Base-by-base conservation (phyloP, 2,797 vertebrate genomes). In the Trichosurus vulpecula region DNA sequence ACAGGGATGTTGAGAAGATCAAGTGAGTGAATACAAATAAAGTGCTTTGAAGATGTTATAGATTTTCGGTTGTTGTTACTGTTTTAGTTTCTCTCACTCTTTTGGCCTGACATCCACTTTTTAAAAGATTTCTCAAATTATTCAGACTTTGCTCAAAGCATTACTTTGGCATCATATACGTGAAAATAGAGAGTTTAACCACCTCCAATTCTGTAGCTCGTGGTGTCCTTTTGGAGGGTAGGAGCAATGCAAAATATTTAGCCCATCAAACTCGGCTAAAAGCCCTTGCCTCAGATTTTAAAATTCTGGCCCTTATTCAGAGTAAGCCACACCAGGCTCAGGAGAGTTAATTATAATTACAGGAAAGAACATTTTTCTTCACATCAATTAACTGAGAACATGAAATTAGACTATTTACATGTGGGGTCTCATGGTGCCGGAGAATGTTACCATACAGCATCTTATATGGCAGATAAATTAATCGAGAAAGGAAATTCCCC, bases 301-400 rank as follows among this genome's bases (percentile, higher is more conserved):
- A 93, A 92, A 92, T 51, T 61, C 41, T 74, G 81, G 81, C 61
- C 81, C 5, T 95, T 27, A 19, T 61, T 92, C 94, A 90, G 54
- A 90, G 54, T 89, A 95, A 94, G 29, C 87, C 74, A 58, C 47
- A 9, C 53, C 93, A 55, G 91, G 93, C 41, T 57, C 92, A 57
- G 51, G 58, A 94, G 41, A 96, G 66, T 30, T 58, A 54, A 57
- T 92, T 91, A 31, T 35, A 95, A 94, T 90, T 95, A 91, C 55
- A 25, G 96, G 91, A 95, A 93, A 95, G 31, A 54, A 89, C 47
- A 25, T 53, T 92, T 95, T 90, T 93, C 93, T 95, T 96, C 55
- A n/a, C 2, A 92, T 96, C 12, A 56, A 51, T 74, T 94, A 94
- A 94, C 61, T 0, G 3, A 95, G 81, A 56, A 89, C 57, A 94